Base-by-base conservation (phyloP, 37 sponge, comb jelly and placozoan genomes). In the Cliona cf. orientalis region DNA sequence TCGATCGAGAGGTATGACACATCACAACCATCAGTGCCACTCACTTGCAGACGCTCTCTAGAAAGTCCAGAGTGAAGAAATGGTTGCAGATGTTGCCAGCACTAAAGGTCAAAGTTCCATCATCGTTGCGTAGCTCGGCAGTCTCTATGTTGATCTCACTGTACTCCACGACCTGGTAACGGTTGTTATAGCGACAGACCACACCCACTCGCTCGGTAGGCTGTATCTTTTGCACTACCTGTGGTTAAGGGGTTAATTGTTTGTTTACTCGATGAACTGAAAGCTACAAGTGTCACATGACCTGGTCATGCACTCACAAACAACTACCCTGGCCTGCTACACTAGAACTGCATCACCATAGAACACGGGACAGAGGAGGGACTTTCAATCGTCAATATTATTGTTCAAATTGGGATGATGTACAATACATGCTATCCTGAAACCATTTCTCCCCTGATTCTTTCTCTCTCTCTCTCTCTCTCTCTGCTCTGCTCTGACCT, bases 41-140 rank as follows among this genome's bases (percentile, higher is more conserved):
- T 9, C 44, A 92, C 93, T 72, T 74, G 53, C 95, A 75, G 2
- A 94, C 88, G 70, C 67, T 33, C 63, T 74, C 37, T 36, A 98
- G 80, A 72, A 98, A 98, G 56, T 87, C 79, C 25, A 83, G 59
- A 46, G 94, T 91, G 81, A 98, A 93, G 76, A 89, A 96, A 43
- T 98, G 99, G 49, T 91, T 98, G 70, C 94, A 93, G 23, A 98
- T 98, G 86, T 98, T 98, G 12, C 92, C 99, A 7, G 95, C 94
- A 71, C 70, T 82, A 64, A 94, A 98, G 17, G 84, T 72, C 43
- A 98, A 80, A 26, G 49, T 69, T 21, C 99, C 99, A 64, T 98
- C 92, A 28, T 56, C 26, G 36, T 89, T 84, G 28, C 87, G 65
- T 71, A 78, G 84, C 72, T 93, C 80, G 6, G 99, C 96, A n/a